phyloP scores from a whole-genome alignment of 2,888 invertebrate genomes.

The Plebejus argus region DNA sequence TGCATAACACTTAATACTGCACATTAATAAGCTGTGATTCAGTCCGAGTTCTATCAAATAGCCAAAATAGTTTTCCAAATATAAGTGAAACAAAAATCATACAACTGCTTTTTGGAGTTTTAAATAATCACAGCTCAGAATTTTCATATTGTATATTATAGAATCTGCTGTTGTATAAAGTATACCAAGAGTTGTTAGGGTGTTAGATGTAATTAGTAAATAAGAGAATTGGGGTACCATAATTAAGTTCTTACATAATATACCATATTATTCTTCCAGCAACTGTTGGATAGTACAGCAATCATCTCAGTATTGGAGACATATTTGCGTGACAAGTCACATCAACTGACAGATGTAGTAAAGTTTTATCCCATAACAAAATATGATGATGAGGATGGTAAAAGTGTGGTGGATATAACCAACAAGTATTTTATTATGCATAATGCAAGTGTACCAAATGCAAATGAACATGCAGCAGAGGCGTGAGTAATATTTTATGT shows the following conservation, averaged over 20 bases:
- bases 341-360: slow-evolving; percentile 84
- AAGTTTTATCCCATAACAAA: slow-evolving; percentile 88
- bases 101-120: no score
- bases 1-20: no score
- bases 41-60: no score
- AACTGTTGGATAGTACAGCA: slow-evolving; percentile 95
- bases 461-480: slow-evolving; percentile 76
- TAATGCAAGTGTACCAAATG: slow-evolving; percentile 79
- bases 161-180: no score
- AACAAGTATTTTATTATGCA: slow-evolving; percentile 95
- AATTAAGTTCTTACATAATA: not conserved
- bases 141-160: no score
- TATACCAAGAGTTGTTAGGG: no score
- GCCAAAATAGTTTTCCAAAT: no score
- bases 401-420: slow-evolving; percentile 86
- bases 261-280: slow-evolving; percentile 74
- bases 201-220: no score
- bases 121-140: no score
- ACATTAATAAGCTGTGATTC: no score
- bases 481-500: slow-evolving; percentile 67
- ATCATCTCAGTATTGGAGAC: slow-evolving; percentile 94
- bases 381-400: slow-evolving; percentile 85
- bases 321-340: slow-evolving; percentile 82
- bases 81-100: no score
- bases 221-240: not conserved